phyloP scores from a whole-genome alignment of 2,113 vertebrate genomes.

The Alligator sinensis region DNA sequence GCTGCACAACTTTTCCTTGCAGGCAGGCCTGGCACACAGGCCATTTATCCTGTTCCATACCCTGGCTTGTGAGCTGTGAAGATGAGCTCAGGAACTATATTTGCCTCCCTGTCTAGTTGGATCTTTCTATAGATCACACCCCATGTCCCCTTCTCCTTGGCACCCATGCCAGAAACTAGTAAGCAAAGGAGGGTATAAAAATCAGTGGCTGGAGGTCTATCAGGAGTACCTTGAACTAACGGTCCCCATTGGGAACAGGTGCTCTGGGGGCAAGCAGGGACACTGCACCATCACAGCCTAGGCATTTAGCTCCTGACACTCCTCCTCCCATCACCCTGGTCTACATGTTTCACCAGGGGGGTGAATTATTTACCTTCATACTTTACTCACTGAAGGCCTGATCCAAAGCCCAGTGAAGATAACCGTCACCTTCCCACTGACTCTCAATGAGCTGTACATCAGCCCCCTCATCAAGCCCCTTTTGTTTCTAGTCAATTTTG shows the following conservation, averaged over 20 bases:
- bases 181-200: slow-evolving; percentile 62
- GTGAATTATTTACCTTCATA: not conserved
- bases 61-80: not conserved
- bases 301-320: not conserved
- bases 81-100: slow-evolving; percentile 67
- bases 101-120: slow-evolving; percentile 17
- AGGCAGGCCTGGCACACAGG: not conserved
- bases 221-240: slow-evolving; percentile 5
- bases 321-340: not conserved
- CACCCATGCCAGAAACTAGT: slow-evolving; percentile 17
- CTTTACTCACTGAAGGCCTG: not conserved
- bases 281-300: not conserved
- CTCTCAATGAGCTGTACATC: not conserved
- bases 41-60: not conserved
- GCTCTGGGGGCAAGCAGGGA: slow-evolving; percentile 62
- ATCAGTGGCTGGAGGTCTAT: slow-evolving; percentile 24
- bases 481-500: not conserved
- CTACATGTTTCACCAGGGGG: not conserved
- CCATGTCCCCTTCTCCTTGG: slow-evolving; percentile 35
- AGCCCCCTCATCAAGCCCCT: not conserved
- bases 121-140: slow-evolving; percentile 54
- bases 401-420: not conserved
- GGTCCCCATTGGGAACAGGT: slow-evolving; percentile 58
- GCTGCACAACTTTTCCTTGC: slow-evolving; percentile 32
- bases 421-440: not conserved